phyloP scores from a whole-genome alignment of 2,888 invertebrate genomes.

The Chorisops tibialis region DNA sequence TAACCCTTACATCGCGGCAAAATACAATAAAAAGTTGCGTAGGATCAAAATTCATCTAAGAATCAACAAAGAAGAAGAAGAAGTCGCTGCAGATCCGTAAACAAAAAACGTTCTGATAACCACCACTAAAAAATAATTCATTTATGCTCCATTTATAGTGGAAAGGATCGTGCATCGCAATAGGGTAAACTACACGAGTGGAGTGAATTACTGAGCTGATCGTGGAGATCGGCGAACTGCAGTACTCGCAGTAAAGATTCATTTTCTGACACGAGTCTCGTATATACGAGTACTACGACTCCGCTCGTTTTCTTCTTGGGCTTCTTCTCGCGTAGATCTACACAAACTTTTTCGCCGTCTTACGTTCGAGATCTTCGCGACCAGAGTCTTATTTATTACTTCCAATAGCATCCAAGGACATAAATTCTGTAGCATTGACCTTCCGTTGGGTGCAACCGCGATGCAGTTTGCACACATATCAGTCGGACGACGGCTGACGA shows the following conservation, averaged over 20 bases:
- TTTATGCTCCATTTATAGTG: too few relatives aligned
- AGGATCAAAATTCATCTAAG: too few relatives aligned
- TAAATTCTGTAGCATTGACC: constrained; percentile 33
- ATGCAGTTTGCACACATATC: background rate
- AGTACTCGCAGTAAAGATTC: background rate
- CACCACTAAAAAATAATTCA: too few relatives aligned
- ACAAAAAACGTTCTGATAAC: too few relatives aligned
- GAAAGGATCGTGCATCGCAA: constrained; percentile 10
- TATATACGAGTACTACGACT: too few relatives aligned
- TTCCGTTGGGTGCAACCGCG: constrained; percentile 6
- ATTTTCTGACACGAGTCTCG: too few relatives aligned
- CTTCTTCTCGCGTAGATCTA: too few relatives aligned
- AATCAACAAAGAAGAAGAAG: too few relatives aligned
- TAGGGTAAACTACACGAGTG: background rate
- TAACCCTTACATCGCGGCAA: too few relatives aligned
- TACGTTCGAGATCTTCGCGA: background rate
- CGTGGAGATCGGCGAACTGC: background rate
- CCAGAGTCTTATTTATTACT: constrained; percentile 29
- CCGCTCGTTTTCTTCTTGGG: too few relatives aligned
- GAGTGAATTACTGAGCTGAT: constrained; percentile 17
- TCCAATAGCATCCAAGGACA: constrained; percentile 34
- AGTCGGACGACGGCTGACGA: background rate
- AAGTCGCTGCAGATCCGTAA: too few relatives aligned
- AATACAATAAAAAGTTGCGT: too few relatives aligned
- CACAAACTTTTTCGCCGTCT: background rate